Evolutionary conservation across 2,113 vertebrate genomes (phyloP), one percentile per base, ranked within the genome.

Genomic region (Equus quagga): DNA sequence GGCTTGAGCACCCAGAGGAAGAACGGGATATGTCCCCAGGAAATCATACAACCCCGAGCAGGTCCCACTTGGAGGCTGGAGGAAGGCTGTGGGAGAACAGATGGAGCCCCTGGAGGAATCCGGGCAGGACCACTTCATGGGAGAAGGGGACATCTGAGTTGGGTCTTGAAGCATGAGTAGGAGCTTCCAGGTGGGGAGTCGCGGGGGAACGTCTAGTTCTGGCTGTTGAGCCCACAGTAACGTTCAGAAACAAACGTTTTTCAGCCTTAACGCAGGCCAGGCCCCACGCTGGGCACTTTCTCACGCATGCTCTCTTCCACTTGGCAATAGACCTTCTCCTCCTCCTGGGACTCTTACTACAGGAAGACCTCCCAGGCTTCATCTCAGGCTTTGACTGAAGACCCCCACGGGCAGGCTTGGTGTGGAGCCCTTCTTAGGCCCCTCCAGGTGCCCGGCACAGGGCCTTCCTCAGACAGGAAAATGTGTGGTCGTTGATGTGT

Each of bases 361-460:
- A 58, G 17, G 49, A 26, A 76, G 8, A 56, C 44, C 73, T 41
- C 33, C 9, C 4, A 49, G 49, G n/a, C 51, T 21, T 82, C 46
- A 1, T 13, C 26, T 12, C 28, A 1, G 15, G 0, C 19, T 5
- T 8, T 5, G 60, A 36, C 54, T 17, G 14, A 51, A 51, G 33
- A 1, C 5, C 33, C 28, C 33, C 18, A 7, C 72, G 33, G 54
- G 26, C 33, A 41, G 82, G 69, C 75, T 31, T 24, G n/a, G 15
- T 8, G 10, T 12, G 44, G 24, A 36, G 15, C 31, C 83, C 64
- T 36, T 78, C 58, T 64, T 9, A 11, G 19, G 41, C 21, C 51
- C 5, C 62, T 15, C 28, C 33, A 2, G 17, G 90, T 17, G n/a
- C 56, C 36, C 6, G 41, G 65, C 65, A 83, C 70, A 26, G 8